These are phyloP conservation scores for Melanotaenia nigrans DNA, from an alignment of 2,797 vertebrate genomes.

Conservation along the genomic window DNA sequence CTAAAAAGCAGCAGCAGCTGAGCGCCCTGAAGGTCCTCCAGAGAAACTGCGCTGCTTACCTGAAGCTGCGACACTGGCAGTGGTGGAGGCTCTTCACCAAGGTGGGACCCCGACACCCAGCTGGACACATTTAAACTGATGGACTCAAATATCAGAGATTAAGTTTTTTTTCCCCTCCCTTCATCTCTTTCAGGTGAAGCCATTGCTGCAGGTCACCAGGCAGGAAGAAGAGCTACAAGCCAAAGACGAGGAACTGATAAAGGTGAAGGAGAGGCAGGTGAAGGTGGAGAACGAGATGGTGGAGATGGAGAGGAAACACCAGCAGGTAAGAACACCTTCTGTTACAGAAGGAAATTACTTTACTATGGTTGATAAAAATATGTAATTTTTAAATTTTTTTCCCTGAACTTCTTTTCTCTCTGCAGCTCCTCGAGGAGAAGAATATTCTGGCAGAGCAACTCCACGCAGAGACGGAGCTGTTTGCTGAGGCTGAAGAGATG, in stretches of 20 bases:
- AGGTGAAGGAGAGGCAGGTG: constrained; percentile 94
- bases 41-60: constrained; percentile 95
- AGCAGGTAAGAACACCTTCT: constrained; percentile 84
- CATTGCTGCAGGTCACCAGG: constrained; percentile 95
- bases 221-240: constrained; percentile 97
- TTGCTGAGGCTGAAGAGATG: constrained; percentile 97
- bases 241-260: constrained; percentile 95
- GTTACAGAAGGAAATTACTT: neutral
- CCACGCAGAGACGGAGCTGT: constrained; percentile 95
- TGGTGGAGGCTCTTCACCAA: constrained; percentile 99
- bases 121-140: neutral
- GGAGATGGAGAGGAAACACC: constrained; percentile 96
- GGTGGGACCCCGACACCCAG: constrained; percentile 72
- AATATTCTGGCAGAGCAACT: constrained; percentile 96
- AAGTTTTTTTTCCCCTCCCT: neutral
- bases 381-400: too few relatives aligned
- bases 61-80: constrained; percentile 98
- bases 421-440: constrained; percentile 93
- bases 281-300: constrained; percentile 95
- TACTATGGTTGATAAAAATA: too few relatives aligned
- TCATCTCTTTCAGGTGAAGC: constrained; percentile 88
- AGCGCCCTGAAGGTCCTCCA: constrained; percentile 96
- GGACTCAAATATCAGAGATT: too few relatives aligned
- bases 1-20: constrained; percentile 97
- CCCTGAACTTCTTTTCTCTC: neutral